Evolutionary conservation across 1,140 invertebrate genomes (phyloP).

Genomic region (Calliopsis andreniformis): DNA sequence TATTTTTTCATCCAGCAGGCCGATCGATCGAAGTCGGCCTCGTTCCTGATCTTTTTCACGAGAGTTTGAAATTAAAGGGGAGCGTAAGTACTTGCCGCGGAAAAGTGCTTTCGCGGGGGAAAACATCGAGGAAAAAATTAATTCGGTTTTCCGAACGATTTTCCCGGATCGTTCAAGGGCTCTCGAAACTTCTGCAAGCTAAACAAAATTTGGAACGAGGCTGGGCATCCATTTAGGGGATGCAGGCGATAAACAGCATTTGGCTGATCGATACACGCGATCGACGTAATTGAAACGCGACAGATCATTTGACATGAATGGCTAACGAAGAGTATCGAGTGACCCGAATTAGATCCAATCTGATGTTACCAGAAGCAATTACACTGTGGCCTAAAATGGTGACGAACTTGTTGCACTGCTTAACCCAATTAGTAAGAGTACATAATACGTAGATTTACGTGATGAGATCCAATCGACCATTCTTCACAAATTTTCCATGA

Average conservation of each 20-base stretch:
- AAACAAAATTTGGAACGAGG: neutral
- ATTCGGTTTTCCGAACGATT: neutral
- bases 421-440: neutral
- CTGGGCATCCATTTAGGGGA: neutral
- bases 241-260: too few relatives aligned
- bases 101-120: neutral
- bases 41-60: neutral
- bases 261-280: neutral
- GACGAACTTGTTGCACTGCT: constrained; percentile 5
- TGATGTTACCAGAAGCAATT: neutral
- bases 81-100: neutral
- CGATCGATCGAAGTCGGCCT: neutral
- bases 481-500: too few relatives aligned
- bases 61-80: neutral
- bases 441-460: neutral
- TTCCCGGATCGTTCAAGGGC: neutral
- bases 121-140: neutral
- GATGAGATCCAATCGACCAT: neutral
- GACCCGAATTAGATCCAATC: neutral
- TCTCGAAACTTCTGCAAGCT: neutral
- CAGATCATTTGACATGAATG: constrained; percentile 8
- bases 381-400: neutral
- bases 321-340: constrained; percentile 1
- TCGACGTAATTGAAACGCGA: constrained; percentile 9
- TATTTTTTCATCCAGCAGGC: neutral